These are phyloP conservation scores for Panzeria rudis DNA, from an alignment of 2,888 invertebrate species.

Conservation along the genomic window DNA sequence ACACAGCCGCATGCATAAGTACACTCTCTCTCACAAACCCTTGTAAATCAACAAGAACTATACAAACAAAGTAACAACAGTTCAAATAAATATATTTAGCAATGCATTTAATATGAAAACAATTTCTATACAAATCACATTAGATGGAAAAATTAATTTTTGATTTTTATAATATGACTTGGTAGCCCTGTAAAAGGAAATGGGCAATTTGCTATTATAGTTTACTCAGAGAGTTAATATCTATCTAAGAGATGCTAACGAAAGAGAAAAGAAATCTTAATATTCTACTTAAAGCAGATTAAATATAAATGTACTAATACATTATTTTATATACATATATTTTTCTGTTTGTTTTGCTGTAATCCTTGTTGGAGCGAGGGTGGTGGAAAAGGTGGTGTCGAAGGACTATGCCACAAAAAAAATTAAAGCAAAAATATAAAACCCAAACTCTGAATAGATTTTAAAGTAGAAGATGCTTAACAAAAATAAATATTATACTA, in stretches of 20 bases:
- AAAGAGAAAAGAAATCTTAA: slow-evolving; percentile 36
- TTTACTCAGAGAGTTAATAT: slow-evolving; percentile 11
- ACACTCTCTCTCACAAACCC: slow-evolving; percentile 30
- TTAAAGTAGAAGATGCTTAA: slow-evolving; percentile 35
- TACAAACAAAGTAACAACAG: slow-evolving; percentile 9
- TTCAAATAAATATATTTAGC: slow-evolving; percentile 20
- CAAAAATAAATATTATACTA: slow-evolving; percentile 50
- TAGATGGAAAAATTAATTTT: slow-evolving; percentile 54
- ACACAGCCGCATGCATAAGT: background rate
- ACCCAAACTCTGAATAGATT: slow-evolving; percentile 42
- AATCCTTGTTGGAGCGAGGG: slow-evolving; percentile 25
- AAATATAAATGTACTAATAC: slow-evolving; percentile 50
- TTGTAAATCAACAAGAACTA: slow-evolving; percentile 23
- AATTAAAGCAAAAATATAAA: slow-evolving; percentile 14
- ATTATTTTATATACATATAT: slow-evolving; percentile 10
- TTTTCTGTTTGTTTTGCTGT: slow-evolving; percentile 42
- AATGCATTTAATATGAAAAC: slow-evolving; percentile 12
- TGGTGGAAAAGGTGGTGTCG: slow-evolving; percentile 7
- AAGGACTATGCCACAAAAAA: slow-evolving; percentile 52
- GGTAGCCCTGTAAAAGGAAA: slow-evolving; percentile 58
- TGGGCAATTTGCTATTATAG: background rate
- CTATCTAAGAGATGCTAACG: background rate
- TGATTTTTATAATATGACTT: slow-evolving; percentile 30
- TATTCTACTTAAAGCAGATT: slow-evolving; percentile 47
- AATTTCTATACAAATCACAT: slow-evolving; percentile 18